phyloP scores from a whole-genome alignment of 2,888 invertebrate species.

The Lysandra bellargus region DNA sequence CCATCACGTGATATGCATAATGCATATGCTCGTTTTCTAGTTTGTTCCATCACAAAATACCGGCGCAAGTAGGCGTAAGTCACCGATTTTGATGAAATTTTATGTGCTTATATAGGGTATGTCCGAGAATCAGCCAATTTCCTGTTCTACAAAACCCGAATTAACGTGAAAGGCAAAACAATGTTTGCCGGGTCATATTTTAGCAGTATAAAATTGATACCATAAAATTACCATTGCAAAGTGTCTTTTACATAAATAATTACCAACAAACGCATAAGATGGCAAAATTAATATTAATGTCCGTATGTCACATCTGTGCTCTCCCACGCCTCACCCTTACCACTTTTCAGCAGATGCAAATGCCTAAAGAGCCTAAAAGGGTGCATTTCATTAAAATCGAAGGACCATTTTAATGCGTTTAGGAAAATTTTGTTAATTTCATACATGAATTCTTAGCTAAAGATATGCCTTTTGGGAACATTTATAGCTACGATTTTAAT shows the following conservation, averaged over 20 bases:
- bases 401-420: conserved; percentile 12
- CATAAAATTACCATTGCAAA: not conserved
- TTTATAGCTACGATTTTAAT: not conserved
- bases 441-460: not conserved
- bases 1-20: too few species aligned
- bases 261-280: conserved; percentile 6
- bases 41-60: too few species aligned
- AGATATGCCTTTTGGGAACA: not conserved
- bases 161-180: not conserved
- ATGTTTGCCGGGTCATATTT: too few species aligned
- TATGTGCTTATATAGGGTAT: too few species aligned
- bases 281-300: conserved; percentile 4
- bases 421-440: not conserved
- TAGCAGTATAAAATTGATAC: not conserved
- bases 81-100: too few species aligned
- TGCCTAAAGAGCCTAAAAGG: not conserved
- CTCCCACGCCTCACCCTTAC: not conserved
- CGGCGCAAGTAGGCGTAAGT: too few species aligned
- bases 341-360: conserved; percentile 12
- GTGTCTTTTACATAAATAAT: conserved; percentile 1
- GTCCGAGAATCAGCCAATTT: too few species aligned
- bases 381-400: conserved; percentile 9
- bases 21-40: too few species aligned
- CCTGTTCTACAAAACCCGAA: conserved; percentile 24
- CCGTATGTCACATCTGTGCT: not conserved